Evolutionary conservation across 2,888 invertebrate genomes (phyloP), one percentile per base, ranked within the genome.

Genomic region (Nymphalis c-album): DNA sequence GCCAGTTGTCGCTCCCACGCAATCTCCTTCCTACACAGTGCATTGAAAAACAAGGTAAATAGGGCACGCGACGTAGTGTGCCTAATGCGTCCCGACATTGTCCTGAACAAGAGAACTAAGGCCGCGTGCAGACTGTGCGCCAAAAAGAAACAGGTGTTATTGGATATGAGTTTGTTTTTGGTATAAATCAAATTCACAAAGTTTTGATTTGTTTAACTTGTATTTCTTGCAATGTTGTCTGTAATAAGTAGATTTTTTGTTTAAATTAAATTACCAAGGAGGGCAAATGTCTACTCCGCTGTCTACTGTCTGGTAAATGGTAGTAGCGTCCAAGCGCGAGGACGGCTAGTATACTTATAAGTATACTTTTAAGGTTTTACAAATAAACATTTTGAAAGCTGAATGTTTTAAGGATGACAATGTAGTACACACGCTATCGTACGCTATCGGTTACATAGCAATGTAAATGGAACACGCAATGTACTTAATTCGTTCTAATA

Each of bases 21-120:
- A 47, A 67, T 55, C 48, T 31, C 48, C 64, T 22, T 55, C 64
- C 62, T 60, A 57, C 63, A 63, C 67, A 60, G 62, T 70, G 68
- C 67, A 68, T 55, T 76, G 70, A 63, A 74, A 73, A 79, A 80
- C 77, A 76, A 78, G 78, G 81, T 78, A 84, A 82, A 80, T 83
- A 69, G 86, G 68, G 60, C 70, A 70, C 64, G 63, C 64, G 64
- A 60, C 60, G 75, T 72, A 74, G 73, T 77, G 80, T 72, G 69
- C 72, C 73, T 84, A 84, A 86, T 78, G 71, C 71, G 75, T 74
- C 78, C 76, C 75, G 84, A 78, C 81, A 69, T 59, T 61, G 64
- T 69, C 69, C 61, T 35, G 63, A 66, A 50, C 63, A 64, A 35
- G 50, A 46, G 46, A 60, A 31, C 63, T 59, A 69, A 60, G 60